Evolutionary conservation across 2,797 vertebrate genomes (phyloP), one percentile per base, ranked within the genome.

Genomic region (Pantherophis vulpinus): DNA sequence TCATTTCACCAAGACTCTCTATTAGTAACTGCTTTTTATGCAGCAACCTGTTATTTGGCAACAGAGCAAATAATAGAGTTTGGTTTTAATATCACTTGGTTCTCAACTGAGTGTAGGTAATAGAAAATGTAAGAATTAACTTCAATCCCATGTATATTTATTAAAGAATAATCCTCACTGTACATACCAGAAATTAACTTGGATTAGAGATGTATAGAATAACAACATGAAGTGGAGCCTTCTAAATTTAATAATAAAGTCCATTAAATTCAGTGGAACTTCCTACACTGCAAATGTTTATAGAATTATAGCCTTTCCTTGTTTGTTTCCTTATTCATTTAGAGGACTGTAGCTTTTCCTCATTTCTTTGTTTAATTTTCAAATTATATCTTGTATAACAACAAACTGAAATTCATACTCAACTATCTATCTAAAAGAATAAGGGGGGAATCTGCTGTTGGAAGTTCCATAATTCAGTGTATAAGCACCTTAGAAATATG

Each of bases 41-140:
- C 86, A 59, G 86, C 86, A 94, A 91, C 51, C 32, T 90, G 92
- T 90, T 88, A 95, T 95, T 47, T 1, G 47, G 11, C 61, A 92
- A 95, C 92, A 92, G 92, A 16, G 96, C 93, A 12, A 14, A 95
- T 95, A 1, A 95, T 97, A 25, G n/a, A 2, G 2, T 42, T 58
- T 90, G 94, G 93, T 93, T 93, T 74, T 87, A 95, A 92, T 14
- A 1, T 90, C 27, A 83, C 37, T 42, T 94, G 66, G 88, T 93
- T 94, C 58, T 95, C 93, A 51, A 4, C 94, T 95, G 94, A 94
- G 94, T 96, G 95, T 89, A 37, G 58, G 32, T 63, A 0, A 59
- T 13, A 91, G 54, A 20, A 0, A 0, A 0, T 92, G 51, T 88
- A 0, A 91, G 18, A 92, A 90, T 87, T 92, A 74, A 87, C 51